Evolutionary conservation across 2,113 vertebrate species (phyloP), one percentile per base, ranked within the genome.

Genomic region (Bubo blakistoni): DNA sequence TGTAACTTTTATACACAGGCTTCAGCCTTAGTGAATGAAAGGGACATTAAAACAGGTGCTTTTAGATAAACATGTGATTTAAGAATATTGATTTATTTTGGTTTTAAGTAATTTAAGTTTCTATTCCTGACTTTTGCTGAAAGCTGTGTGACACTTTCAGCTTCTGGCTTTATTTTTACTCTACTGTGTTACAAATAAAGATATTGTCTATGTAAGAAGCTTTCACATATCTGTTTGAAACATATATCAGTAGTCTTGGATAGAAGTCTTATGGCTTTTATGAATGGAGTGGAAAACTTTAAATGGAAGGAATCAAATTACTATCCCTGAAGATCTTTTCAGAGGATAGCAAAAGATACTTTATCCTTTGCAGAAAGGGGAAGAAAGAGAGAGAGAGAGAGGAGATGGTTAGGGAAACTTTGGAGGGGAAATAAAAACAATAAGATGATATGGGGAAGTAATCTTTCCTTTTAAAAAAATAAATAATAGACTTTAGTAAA

Each of bases 341-440:
- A 47, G 55, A 74, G 16, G 18, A 49, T 44, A 54, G 20, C 13
- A 74, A 79, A 79, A 80, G 34, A 8, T 58, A 18, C 30, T 59
- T 92, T n/a, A 34, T 54, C 7, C 18, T 76, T 76, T 58, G 27
- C 12, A 71, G 26, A 61, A 81, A 70, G 20, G 16, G 13, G 14
- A 46, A 79, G 30, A 86, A 80, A 67, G 10, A 36, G 18, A 62
- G n/a, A 71, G 40, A 42, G 40, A 42, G 40, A 42, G 40, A 42
- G 7, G 26, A 81, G 36, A 38, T 81, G 16, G 3, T 59, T 16
- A 61, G 30, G 42, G 21, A 70, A 27, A 65, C 6, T 70, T n/a
- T 20, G 21, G 9, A 14, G 29, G 20, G 7, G 13, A 0, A 1
- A 2, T 21, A 25, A 40, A 29, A 32, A 16, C 5, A 24, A 44